Percentiles rank a stretch among this genome's conserved stretches.
Evolutionary conservation across 2,888 invertebrate genomes (phyloP).

Genomic region (Trissolcus brochymenae): DNA sequence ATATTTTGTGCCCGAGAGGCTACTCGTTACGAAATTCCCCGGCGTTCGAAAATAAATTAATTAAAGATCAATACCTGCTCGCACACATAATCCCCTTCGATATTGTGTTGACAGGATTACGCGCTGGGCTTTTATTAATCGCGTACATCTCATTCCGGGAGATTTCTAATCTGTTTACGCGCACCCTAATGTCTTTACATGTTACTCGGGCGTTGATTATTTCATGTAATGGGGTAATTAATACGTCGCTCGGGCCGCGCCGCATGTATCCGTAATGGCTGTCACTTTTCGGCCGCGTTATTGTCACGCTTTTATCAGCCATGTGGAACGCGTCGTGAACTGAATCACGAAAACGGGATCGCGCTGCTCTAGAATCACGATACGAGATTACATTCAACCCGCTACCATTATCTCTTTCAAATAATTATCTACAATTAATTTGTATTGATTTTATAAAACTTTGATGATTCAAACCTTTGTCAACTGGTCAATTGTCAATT

Average conservation of each 20-base stretch:
- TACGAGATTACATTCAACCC: no score
- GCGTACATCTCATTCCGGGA: conserved; percentile 42
- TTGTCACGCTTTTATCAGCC: no score
- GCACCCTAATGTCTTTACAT: conserved; percentile 34
- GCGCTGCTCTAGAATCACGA: no score
- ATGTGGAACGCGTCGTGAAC: no score
- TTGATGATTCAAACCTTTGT: no score
- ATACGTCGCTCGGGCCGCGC: conserved; percentile 2
- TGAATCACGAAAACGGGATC: no score
- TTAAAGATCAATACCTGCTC: conserved; percentile 41
- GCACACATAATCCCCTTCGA: conserved; percentile 33
- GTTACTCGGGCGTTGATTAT: conserved; percentile 24
- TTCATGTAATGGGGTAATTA: conserved; percentile 30
- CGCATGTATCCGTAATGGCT: no score
- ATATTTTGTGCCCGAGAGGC: conserved; percentile 56
- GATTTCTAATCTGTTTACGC: conserved; percentile 45
- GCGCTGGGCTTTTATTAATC: conserved; percentile 49
- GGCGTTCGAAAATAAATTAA: conserved; percentile 47
- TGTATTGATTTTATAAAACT: no score
- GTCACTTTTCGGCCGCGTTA: no score
- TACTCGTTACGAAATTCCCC: conserved; percentile 51
- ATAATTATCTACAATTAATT: no score
- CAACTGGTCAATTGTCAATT: no score
- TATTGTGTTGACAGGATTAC: conserved; percentile 51
- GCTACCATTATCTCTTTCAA: no score